phyloP scores from a whole-genome alignment of 2,113 vertebrate species.

The Anarrhichthys ocellatus region DNA sequence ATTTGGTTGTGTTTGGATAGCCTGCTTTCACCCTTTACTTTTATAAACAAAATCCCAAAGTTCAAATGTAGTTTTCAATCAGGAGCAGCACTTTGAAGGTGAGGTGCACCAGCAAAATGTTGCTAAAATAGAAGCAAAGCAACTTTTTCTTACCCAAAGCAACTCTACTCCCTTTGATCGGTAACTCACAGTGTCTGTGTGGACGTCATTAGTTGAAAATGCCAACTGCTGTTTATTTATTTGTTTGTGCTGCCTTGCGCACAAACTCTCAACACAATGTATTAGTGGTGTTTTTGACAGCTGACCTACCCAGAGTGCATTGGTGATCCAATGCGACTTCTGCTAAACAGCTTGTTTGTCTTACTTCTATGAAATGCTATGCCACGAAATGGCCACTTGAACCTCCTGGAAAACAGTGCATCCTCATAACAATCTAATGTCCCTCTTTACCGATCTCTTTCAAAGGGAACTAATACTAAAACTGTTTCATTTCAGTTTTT shows the following conservation, averaged over 20 bases:
- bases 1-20: not conserved
- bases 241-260: constrained; percentile 4
- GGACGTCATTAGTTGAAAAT: constrained; percentile 37
- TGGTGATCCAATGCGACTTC: constrained; percentile 2
- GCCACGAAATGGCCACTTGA: constrained; percentile 31
- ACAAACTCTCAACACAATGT: not conserved
- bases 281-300: constrained; percentile 25
- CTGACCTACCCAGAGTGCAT: constrained; percentile 11
- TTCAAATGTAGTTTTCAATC: constrained; percentile 7
- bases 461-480: not conserved
- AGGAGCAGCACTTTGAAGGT: not conserved
- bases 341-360: constrained; percentile 43
- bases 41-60: not conserved
- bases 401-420: constrained; percentile 43
- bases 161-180: not conserved
- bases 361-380: constrained; percentile 29
- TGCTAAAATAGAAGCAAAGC: constrained; percentile 26
- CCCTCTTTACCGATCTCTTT: not conserved
- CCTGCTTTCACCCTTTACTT: not conserved
- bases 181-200: constrained; percentile 2
- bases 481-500: not conserved
- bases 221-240: constrained; percentile 21
- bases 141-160: constrained; percentile 15
- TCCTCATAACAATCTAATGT: constrained; percentile 16
- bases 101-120: not conserved